Percentiles rank a stretch among this genome's conserved stretches.
Evolutionary conservation across 2,888 invertebrate genomes (phyloP).

Genomic region (Lepidocyrtinus sp.): DNA sequence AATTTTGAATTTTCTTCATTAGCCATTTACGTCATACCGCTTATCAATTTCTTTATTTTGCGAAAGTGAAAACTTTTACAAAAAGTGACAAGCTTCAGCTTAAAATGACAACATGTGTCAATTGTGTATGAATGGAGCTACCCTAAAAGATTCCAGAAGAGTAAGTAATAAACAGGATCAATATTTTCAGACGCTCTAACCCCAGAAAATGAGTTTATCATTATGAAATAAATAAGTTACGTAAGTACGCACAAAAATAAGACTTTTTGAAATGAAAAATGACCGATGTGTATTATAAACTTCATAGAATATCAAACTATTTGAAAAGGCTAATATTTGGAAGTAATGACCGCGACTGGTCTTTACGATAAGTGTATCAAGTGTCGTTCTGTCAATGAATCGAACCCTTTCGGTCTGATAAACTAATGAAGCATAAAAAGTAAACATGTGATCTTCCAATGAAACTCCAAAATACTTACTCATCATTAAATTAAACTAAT

Average conservation of each 20-base stretch:
- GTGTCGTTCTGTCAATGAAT: slow-evolving; percentile 22
- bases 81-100: too few relatives aligned
- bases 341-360: slow-evolving; percentile 31
- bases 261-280: slow-evolving; percentile 19
- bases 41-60: too few relatives aligned
- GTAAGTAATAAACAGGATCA: too few relatives aligned
- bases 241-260: slow-evolving; percentile 23
- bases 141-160: too few relatives aligned
- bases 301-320: too few relatives aligned
- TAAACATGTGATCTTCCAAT: slow-evolving; percentile 43
- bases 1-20: too few relatives aligned
- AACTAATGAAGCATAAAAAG: slow-evolving; percentile 9
- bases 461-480: not conserved
- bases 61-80: too few relatives aligned
- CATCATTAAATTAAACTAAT: slow-evolving; percentile 20
- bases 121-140: too few relatives aligned
- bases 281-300: slow-evolving; percentile 9
- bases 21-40: too few relatives aligned
- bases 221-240: not conserved
- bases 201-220: not conserved
- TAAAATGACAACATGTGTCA: too few relatives aligned
- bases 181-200: too few relatives aligned
- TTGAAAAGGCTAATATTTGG: too few relatives aligned
- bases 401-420: not conserved
- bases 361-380: slow-evolving; percentile 16